Base-by-base conservation (phyloP, 2,113 vertebrate genomes). In the Cyanoderma ruficeps region DNA sequence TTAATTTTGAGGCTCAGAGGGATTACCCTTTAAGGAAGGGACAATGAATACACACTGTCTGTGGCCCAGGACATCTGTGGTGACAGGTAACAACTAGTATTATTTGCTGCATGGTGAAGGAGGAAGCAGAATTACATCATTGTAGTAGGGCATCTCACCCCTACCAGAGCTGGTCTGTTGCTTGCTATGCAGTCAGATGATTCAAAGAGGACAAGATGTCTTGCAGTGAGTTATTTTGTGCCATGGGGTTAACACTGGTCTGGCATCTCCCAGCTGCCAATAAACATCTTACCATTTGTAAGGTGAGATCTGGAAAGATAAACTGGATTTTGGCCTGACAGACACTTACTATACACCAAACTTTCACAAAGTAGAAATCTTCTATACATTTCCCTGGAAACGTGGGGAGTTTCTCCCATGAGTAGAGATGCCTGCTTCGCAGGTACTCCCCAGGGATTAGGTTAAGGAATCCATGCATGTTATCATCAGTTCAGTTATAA, bases 401-500 rank as follows among this genome's bases (percentile, higher is more conserved):
- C 13, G 10, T 71, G 28, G 28, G 41, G 59, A 84, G 19, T 8
- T 56, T 56, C 23, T 56, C 28, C n/a, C 12, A 5, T 13, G 50
- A 23, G 9, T 12, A 84, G 22, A 3, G 14, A 15, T 0, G 1
- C 3, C 69, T 64, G 28, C 3, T 47, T 84, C 28, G 9, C 1
- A 0, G 28, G 4, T 39, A n/a, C 11, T 64, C 18, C 11, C 23
- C 59, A 47, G 41, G 18, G n/a, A 46, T 28, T 64, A 74, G 28
- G n/a, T 19, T 23, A 47, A 74, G 23, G n/a, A 47, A 84, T 56
- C 28, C 65, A 23, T 47, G n/a, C 23, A 19, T 22, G 5, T 39
- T 47, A 19, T n/a, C 0, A 0, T 74, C 4, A 6, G 41, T 56
- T 65, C 15, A 28, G 15, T n/a, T 23, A 11, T 28, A 27, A 47